Evolutionary conservation across 2,113 vertebrate genomes (phyloP).

Genomic region (Clarias magur): DNA sequence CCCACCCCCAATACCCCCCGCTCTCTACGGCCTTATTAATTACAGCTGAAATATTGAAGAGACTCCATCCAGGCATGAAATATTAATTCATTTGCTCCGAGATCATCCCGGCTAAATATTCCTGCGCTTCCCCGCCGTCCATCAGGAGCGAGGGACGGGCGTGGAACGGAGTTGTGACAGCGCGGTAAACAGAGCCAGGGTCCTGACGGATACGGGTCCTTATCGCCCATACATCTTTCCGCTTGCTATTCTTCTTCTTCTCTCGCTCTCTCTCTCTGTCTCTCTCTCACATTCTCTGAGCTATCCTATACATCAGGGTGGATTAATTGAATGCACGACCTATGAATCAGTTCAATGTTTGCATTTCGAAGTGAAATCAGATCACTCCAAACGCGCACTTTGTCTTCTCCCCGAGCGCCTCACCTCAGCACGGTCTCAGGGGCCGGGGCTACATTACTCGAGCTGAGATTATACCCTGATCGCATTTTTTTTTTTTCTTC

Average conservation of each 20-base stretch:
- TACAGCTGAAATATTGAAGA: conserved; percentile 76
- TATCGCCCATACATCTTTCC: conserved; percentile 29
- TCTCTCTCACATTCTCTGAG: neutral
- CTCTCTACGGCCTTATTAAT: conserved; percentile 71
- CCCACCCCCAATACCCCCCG: conserved; percentile 58
- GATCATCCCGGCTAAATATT: conserved; percentile 71
- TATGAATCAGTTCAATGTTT: conserved; percentile 39
- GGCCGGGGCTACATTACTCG: neutral
- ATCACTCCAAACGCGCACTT: neutral
- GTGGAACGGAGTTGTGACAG: conserved; percentile 50
- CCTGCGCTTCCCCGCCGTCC: conserved; percentile 64
- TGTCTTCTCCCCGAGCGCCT: neutral
- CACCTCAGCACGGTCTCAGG: neutral
- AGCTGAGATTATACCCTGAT: neutral
- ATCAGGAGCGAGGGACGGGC: conserved; percentile 60
- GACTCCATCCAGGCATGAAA: conserved; percentile 74
- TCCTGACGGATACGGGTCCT: conserved; percentile 40
- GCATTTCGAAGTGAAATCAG: conserved; percentile 23
- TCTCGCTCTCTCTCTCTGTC: neutral
- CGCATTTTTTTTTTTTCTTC: neutral
- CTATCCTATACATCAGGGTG: neutral
- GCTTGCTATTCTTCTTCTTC: conserved; percentile 32
- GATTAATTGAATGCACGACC: neutral
- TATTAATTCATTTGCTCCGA: conserved; percentile 71
- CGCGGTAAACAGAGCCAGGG: conserved; percentile 58